phyloP scores from a whole-genome alignment of 1,140 invertebrate genomes.

The Ceratoteleas bidentatus region DNA sequence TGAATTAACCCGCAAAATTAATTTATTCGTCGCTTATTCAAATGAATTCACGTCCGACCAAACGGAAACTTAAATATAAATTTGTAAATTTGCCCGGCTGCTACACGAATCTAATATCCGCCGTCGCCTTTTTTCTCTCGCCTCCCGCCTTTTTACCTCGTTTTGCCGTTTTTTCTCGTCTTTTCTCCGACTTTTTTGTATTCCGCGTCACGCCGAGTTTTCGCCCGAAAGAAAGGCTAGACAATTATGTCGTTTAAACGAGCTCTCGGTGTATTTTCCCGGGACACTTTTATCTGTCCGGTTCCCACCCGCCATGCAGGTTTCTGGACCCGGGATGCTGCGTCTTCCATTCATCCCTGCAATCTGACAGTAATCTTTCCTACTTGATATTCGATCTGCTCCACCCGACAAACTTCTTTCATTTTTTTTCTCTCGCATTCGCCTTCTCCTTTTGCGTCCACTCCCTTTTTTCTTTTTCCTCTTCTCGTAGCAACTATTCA shows the following conservation, averaged over 20 bases:
- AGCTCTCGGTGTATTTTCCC: slow-evolving; percentile 43
- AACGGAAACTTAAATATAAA: slow-evolving; percentile 29
- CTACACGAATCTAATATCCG: slow-evolving; percentile 14
- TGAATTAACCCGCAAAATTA: slow-evolving; percentile 20
- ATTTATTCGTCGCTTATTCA: slow-evolving; percentile 27
- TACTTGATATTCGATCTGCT: slow-evolving; percentile 51
- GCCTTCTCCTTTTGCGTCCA: too few relatives aligned
- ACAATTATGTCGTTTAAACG: slow-evolving; percentile 54
- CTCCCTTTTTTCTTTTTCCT: background rate
- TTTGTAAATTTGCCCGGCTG: slow-evolving; percentile 25
- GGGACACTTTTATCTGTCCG: slow-evolving; percentile 42
- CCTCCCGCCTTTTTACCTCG: too few relatives aligned
- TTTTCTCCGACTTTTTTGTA: slow-evolving; percentile 1
- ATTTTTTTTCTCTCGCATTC: slow-evolving; percentile 7
- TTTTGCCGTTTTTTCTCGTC: too few relatives aligned
- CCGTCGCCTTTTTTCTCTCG: background rate
- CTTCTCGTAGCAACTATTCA: slow-evolving; percentile 16
- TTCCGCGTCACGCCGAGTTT: slow-evolving; percentile 21
- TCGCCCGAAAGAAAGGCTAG: slow-evolving; percentile 12
- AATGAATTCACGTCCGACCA: slow-evolving; percentile 7
- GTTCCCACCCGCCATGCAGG: slow-evolving; percentile 44
- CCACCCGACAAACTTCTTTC: slow-evolving; percentile 29
- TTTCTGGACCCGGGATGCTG: slow-evolving; percentile 9
- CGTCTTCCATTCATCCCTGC: slow-evolving; percentile 37
- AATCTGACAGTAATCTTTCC: slow-evolving; percentile 54